phyloP scores from a whole-genome alignment of 2,797 vertebrate genomes.

The Enteromius paludinosus region DNA sequence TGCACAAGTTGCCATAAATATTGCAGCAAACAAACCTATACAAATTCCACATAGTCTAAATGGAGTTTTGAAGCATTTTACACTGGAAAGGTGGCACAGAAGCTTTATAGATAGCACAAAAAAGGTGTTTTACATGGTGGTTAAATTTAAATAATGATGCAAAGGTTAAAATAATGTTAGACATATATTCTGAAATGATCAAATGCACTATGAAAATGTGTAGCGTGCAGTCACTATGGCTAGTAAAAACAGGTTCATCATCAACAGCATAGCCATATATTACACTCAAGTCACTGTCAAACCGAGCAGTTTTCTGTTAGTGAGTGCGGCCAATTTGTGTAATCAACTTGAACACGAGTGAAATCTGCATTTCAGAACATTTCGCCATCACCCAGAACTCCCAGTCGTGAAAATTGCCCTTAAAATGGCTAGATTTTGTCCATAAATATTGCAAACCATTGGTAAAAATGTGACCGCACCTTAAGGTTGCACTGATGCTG shows the following conservation, averaged over 20 bases:
- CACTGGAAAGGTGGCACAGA: neutral
- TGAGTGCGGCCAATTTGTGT: neutral
- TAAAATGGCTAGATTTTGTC: neutral
- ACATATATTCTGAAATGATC: neutral
- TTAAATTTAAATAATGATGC: neutral
- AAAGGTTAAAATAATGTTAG: neutral
- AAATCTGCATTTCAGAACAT: neutral
- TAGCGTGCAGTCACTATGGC: neutral
- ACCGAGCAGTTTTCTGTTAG: neutral
- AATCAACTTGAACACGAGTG: neutral
- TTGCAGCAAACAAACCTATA: neutral
- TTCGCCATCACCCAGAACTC: neutral
- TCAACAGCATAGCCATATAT: neutral
- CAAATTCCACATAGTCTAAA: neutral
- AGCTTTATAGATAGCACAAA: neutral
- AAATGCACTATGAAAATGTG: neutral
- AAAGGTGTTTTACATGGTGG: neutral
- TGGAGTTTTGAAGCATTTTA: neutral
- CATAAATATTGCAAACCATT: neutral
- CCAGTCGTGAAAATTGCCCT: neutral
- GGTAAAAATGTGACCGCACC: conserved; percentile 8
- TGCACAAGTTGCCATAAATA: conserved; percentile 9
- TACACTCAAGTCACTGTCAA: neutral
- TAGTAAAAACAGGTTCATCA: neutral
- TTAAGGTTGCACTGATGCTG: conserved; percentile 17